A percentile compares a stretch with the other conserved stretches of the same genome.
Evolutionary conservation across 2,888 invertebrate genomes (phyloP).

Genomic region (Synanthedon tipuliformis): DNA sequence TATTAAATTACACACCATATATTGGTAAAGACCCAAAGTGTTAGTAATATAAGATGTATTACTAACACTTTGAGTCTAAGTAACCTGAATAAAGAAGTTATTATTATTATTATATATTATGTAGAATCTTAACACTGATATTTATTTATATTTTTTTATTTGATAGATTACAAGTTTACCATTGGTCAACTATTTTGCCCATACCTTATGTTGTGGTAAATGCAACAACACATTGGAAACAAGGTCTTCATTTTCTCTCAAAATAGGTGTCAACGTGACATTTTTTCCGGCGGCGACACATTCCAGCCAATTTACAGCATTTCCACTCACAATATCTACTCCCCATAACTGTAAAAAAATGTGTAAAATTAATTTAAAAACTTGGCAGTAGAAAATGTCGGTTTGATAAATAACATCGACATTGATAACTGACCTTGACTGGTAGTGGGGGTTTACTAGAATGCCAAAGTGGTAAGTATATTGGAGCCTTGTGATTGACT

Average conservation of each 20-base stretch:
- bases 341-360: constrained; percentile 56
- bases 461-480: constrained; percentile 66
- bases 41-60: no score
- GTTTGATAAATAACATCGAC: constrained; percentile 9
- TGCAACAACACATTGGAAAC: constrained; percentile 55
- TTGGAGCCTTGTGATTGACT: constrained; percentile 68
- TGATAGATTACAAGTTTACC: no score
- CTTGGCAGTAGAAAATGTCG: constrained; percentile 14
- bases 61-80: no score
- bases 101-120: no score
- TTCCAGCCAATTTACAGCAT: constrained; percentile 72
- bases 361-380: constrained; percentile 6
- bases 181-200: no score
- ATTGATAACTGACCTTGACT: constrained; percentile 49
- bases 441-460: constrained; percentile 60
- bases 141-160: no score
- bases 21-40: no score
- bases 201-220: constrained; percentile 50
- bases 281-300: constrained; percentile 61
- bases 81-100: no score
- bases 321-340: constrained; percentile 55
- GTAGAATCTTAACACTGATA: no score
- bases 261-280: constrained; percentile 60
- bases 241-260: constrained; percentile 50
- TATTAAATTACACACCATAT: no score